Percentiles rank a stretch among this genome's conserved stretches.
These are phyloP conservation scores for Campylorhamphus procurvoides DNA, from an alignment of 2,113 vertebrate species.

Conservation along the genomic window DNA sequence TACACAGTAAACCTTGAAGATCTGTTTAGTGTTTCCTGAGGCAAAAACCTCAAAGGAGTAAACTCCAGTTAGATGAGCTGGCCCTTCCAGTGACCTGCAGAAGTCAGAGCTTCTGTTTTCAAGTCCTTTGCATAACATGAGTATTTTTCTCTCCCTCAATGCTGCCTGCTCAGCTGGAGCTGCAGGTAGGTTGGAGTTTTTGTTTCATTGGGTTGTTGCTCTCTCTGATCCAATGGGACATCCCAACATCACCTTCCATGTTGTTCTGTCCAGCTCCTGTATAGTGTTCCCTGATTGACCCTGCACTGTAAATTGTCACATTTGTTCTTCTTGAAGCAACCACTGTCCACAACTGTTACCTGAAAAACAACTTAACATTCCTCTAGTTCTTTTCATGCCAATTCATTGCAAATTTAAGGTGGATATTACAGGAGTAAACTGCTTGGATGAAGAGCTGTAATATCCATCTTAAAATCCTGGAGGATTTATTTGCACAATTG, in stretches of 20 bases:
- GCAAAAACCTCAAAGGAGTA: not conserved
- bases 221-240: constrained; percentile 47
- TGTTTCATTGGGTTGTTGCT: constrained; percentile 36
- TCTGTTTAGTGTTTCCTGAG: not conserved
- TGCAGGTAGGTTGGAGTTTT: constrained; percentile 87
- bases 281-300: constrained; percentile 9
- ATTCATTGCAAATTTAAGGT: not conserved
- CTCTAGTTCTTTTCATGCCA: not conserved
- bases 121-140: constrained; percentile 71
- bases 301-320: not conserved
- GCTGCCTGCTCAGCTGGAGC: constrained; percentile 89
- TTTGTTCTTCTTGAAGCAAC: not conserved
- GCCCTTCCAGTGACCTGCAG: constrained; percentile 31
- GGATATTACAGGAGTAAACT: not conserved
- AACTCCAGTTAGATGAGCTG: not conserved
- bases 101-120: constrained; percentile 66
- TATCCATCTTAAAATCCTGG: not conserved
- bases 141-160: constrained; percentile 80
- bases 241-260: constrained; percentile 27
- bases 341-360: not conserved
- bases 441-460: not conserved
- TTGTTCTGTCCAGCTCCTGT: constrained; percentile 48
- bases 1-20: not conserved
- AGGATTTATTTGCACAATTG: not conserved
- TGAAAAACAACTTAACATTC: not conserved